Evolutionary conservation across 1,140 invertebrate genomes (phyloP).

Genomic region (Brachystomella parvula): DNA sequence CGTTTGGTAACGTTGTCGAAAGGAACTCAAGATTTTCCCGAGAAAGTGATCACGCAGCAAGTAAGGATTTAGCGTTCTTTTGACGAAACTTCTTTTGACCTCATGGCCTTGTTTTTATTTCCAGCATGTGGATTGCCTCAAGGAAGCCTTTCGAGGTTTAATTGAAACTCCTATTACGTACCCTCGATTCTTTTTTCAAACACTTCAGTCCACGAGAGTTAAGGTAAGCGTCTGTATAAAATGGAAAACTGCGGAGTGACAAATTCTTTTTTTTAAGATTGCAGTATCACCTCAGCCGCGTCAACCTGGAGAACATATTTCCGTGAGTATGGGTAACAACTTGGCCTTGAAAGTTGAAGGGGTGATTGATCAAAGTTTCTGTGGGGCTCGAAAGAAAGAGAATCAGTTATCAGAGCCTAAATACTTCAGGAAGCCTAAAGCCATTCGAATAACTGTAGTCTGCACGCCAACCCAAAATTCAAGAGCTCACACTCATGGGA

Average conservation of each 20-base stretch:
- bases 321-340: slow-evolving; percentile 64
- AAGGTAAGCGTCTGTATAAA: slow-evolving; percentile 37
- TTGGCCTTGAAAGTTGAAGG: slow-evolving; percentile 80
- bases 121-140: slow-evolving; percentile 63
- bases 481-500: slow-evolving; percentile 19
- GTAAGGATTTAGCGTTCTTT: slow-evolving; percentile 4
- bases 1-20: slow-evolving; percentile 25
- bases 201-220: slow-evolving; percentile 67
- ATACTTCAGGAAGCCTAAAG: slow-evolving; percentile 37
- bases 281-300: slow-evolving; percentile 75
- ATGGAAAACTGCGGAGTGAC: background rate
- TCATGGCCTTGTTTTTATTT: no score
- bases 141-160: slow-evolving; percentile 58
- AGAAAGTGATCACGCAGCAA: slow-evolving; percentile 16
- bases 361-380: slow-evolving; percentile 59
- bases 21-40: slow-evolving; percentile 20
- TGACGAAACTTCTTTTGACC: slow-evolving; percentile 1
- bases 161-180: slow-evolving; percentile 59
- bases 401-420: slow-evolving; percentile 20
- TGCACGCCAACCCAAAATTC: slow-evolving; percentile 34
- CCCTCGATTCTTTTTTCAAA: slow-evolving; percentile 82
- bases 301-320: slow-evolving; percentile 63
- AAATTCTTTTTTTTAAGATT: slow-evolving; percentile 47
- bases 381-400: background rate
- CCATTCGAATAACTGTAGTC: slow-evolving; percentile 39